Base-by-base conservation (phyloP, 1,140 invertebrate species). In the Macrotrachela quadricornifera region DNA sequence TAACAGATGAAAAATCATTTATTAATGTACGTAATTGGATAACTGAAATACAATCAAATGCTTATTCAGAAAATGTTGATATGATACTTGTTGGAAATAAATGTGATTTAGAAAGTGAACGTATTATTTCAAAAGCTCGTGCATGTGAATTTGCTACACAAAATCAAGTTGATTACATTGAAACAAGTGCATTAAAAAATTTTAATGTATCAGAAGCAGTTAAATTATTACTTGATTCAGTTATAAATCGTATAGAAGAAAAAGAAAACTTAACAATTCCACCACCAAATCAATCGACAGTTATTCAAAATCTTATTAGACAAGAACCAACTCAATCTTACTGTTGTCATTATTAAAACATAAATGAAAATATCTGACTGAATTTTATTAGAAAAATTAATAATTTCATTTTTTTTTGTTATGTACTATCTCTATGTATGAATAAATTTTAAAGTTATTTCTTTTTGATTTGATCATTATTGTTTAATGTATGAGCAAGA, bases 21-120 rank as follows among this genome's bases (percentile, higher is more conserved):
- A 67, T 92, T 48, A 85, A 92, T 76, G 83, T 91, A 44, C 77
- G 83, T 63, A 86, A 90, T 71, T 94, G 88, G 88, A 76, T 95
- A 63, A 84, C 86, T 57, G 85, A 94, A 67, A 72, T 95, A 41
- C 70, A 87, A 77, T 82, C 80, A 21, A 86, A 95, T 68, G 85
- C 86, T 17, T 85, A 92, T 63, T 87, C 81, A 65, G 85, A 91
- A 60, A 77, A 82, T 58, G 87, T 88, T n/a, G 88, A 95, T 62
- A 83, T 95, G 59, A 79, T 95, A 46, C 70, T 95, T 16, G 92
- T 87, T 70, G 90, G 90, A 13, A 94, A 95, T 68, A 91, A 92
- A 73, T 79, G 77, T 54, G 86, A 91, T 70, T 70, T 91, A 16
- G 81, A 82, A 61, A 78, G 83, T 57, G 75, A 77, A 61, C 71